Evolutionary conservation across 2,113 vertebrate genomes (phyloP).

Genomic region (Daphoenositta chrysoptera): DNA sequence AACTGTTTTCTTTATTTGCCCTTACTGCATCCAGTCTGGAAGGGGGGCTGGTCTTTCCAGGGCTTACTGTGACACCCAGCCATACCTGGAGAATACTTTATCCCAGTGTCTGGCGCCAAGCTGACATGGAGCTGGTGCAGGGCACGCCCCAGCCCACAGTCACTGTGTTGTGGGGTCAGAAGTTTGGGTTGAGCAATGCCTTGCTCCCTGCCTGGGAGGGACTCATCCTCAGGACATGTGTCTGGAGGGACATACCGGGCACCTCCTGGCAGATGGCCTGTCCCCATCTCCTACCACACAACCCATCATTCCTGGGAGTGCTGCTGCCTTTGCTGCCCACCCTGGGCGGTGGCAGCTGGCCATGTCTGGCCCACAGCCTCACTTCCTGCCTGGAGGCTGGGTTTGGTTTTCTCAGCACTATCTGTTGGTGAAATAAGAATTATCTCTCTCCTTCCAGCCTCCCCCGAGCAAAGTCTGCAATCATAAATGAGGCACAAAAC

Average conservation of each 20-base stretch:
- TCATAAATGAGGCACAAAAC: neutral
- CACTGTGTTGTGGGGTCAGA: rapidly evolving
- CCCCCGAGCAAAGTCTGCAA: neutral
- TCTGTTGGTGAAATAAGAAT: neutral
- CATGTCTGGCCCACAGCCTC: neutral
- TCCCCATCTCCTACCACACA: neutral
- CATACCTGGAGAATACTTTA: neutral
- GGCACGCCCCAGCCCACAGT: neutral
- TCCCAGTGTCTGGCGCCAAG: rapidly evolving
- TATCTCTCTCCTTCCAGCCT: neutral
- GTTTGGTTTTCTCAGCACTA: neutral
- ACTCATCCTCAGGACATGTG: rapidly evolving
- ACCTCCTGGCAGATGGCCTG: neutral
- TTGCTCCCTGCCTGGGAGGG: rapidly evolving
- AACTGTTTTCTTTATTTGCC: neutral
- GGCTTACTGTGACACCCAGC: neutral
- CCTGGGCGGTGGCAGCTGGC: neutral
- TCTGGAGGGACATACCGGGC: rapidly evolving
- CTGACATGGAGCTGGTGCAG: neutral
- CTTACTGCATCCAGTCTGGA: neutral
- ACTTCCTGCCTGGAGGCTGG: neutral
- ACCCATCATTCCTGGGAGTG: neutral
- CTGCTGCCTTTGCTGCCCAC: neutral
- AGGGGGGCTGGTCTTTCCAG: neutral
- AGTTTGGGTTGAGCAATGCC: neutral